Percentiles rank a stretch among this genome's conserved stretches.
Evolutionary conservation across 2,888 invertebrate species (phyloP).

Genomic region (Melipona bicolor): DNA sequence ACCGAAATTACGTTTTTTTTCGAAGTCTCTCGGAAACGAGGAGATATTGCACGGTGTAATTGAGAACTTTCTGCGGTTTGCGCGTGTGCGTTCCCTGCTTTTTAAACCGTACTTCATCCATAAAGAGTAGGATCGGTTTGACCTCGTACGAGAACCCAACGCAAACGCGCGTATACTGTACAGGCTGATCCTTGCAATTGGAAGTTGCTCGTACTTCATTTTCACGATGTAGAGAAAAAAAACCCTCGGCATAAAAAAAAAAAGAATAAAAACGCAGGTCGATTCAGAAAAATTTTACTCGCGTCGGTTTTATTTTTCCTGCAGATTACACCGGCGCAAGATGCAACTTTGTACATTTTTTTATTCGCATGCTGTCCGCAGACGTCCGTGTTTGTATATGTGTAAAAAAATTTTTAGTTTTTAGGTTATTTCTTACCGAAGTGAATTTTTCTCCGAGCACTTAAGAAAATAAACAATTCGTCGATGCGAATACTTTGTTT

Average conservation of each 20-base stretch:
- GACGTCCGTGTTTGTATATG: background rate
- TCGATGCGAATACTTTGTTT: background rate
- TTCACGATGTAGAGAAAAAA: background rate
- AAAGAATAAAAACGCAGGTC: background rate
- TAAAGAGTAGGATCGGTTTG: conserved; percentile 41
- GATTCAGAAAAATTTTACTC: background rate
- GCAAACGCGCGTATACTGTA: conserved; percentile 23
- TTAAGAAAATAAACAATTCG: background rate
- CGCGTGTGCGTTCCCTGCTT: conserved; percentile 23
- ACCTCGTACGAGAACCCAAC: conserved; percentile 27
- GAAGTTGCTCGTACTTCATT: conserved; percentile 29
- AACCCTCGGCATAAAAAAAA: background rate
- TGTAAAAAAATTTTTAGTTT: background rate
- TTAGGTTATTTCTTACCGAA: no score
- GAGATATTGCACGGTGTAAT: conserved; percentile 22
- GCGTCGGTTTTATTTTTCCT: background rate
- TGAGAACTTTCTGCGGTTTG: conserved; percentile 7
- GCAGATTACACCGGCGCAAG: background rate
- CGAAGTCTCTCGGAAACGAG: background rate
- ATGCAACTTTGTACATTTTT: background rate
- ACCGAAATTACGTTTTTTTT: conserved; percentile 1
- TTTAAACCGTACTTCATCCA: background rate
- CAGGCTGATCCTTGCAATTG: conserved; percentile 25
- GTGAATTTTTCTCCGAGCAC: background rate
- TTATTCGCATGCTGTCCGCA: background rate